Percentiles rank a stretch among this genome's conserved stretches.
phyloP scores from a whole-genome alignment of 2,797 vertebrate genomes.

The Crax fasciolata region DNA sequence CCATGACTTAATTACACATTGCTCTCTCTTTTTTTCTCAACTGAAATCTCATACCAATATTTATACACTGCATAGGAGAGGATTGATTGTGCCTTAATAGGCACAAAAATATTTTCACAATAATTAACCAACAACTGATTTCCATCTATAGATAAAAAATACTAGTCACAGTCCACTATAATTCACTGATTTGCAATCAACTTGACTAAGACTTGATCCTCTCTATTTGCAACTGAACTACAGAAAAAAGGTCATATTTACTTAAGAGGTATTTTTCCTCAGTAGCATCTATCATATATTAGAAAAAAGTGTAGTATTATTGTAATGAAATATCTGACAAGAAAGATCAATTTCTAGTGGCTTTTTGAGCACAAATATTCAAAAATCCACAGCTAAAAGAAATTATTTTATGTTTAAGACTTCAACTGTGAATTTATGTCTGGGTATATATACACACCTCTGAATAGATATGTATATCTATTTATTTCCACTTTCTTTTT shows the following conservation, averaged over 20 bases:
- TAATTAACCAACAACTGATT: constrained; percentile 23
- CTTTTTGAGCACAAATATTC: neutral
- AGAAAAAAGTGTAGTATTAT: neutral
- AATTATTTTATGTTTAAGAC: neutral
- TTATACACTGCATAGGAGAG: neutral
- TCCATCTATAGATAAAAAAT: neutral
- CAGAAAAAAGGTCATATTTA: neutral
- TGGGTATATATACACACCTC: too few relatives aligned
- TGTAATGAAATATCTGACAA: neutral
- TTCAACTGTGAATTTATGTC: neutral
- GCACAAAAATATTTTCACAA: constrained; percentile 14
- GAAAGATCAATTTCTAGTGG: neutral
- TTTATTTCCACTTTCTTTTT: neutral
- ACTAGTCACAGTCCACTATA: neutral
- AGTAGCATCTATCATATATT: neutral
- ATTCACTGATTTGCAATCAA: neutral
- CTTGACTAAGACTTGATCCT: neutral
- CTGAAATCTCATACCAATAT: neutral
- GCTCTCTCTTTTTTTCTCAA: neutral
- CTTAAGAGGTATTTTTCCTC: neutral
- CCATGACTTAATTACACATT: neutral
- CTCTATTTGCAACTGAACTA: neutral
- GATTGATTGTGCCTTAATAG: constrained; percentile 6
- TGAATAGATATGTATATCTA: neutral
- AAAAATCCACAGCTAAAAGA: neutral